Evolutionary conservation across 92 coral and sea anemone species (phyloP).

Genomic region (Porites divaricata): DNA sequence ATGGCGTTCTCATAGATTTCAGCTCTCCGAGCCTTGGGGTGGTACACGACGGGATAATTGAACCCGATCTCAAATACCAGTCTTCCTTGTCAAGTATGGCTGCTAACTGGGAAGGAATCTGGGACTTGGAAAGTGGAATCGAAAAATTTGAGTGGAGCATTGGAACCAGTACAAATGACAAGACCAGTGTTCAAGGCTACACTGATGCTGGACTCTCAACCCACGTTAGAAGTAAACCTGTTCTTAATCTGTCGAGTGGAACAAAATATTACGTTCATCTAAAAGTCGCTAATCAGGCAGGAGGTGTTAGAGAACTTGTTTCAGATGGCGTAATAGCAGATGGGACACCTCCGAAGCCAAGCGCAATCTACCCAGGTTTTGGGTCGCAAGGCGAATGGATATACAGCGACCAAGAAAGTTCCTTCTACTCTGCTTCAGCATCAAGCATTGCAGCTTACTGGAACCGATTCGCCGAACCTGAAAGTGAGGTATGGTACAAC

Average conservation of each 20-base stretch:
- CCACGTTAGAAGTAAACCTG: constrained; percentile 71
- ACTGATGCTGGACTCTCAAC: constrained; percentile 89
- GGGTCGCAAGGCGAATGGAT: constrained; percentile 66
- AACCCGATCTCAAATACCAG: constrained; percentile 91
- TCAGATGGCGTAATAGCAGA: constrained; percentile 94
- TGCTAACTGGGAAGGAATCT: constrained; percentile 98
- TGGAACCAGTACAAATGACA: constrained; percentile 63
- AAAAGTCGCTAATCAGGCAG: constrained; percentile 77
- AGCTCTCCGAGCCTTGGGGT: constrained; percentile 83
- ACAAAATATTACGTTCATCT: constrained; percentile 78
- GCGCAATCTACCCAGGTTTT: constrained; percentile 62
- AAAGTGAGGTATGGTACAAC: constrained; percentile 94
- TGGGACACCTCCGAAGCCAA: constrained; percentile 81
- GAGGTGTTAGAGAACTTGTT: constrained; percentile 72
- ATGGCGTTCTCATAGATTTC: constrained; percentile 91
- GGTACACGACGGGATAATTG: constrained; percentile 93
- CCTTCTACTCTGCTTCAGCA: constrained; percentile 70
- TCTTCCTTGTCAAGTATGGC: constrained; percentile 74
- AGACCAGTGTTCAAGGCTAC: constrained; percentile 49
- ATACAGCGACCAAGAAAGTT: constrained; percentile 52
- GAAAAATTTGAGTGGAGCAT: constrained; percentile 93
- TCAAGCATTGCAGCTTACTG: constrained; percentile 76
- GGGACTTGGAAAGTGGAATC: constrained; percentile 95
- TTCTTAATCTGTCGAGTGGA: constrained; percentile 72
- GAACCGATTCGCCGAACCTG: constrained; percentile 79